Evolutionary conservation across 1,140 invertebrate species (phyloP).

Genomic region (Drosophila azteca): DNA sequence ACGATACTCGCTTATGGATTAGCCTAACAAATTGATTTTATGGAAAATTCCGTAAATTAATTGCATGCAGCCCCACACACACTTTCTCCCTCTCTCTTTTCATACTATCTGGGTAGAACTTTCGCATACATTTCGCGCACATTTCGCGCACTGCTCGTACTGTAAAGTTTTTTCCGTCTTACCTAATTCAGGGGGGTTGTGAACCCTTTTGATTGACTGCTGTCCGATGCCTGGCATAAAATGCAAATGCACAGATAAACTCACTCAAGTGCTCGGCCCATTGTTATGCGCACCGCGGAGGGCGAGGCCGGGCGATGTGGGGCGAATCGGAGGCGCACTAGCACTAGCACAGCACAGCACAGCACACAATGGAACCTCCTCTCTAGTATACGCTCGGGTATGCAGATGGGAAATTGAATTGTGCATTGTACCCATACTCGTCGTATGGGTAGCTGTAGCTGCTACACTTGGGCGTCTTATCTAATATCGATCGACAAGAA

Average conservation of each 20-base stretch:
- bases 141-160: conserved; percentile 21
- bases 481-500: conserved; percentile 36
- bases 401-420: background rate
- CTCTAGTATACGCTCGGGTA: conserved; percentile 1
- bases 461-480: conserved; percentile 26
- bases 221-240: conserved; percentile 8
- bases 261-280: conserved; percentile 11
- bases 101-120: background rate
- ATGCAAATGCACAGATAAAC: conserved; percentile 35
- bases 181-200: conserved; percentile 28
- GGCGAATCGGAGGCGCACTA: background rate
- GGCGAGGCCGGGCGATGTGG: background rate
- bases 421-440: no score
- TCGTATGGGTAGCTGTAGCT: no score
- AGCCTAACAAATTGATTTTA: conserved; percentile 42
- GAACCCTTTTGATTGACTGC: conserved; percentile 30
- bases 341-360: no score
- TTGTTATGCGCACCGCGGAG: background rate
- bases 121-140: background rate
- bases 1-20: conserved; percentile 19
- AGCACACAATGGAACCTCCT: background rate
- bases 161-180: conserved; percentile 7
- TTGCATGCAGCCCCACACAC: no score
- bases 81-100: no score
- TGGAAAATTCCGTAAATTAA: conserved; percentile 48